These are phyloP conservation scores for Pristionchus fissidentatus DNA, from an alignment of 2,888 invertebrate species.

Conservation along the genomic window DNA sequence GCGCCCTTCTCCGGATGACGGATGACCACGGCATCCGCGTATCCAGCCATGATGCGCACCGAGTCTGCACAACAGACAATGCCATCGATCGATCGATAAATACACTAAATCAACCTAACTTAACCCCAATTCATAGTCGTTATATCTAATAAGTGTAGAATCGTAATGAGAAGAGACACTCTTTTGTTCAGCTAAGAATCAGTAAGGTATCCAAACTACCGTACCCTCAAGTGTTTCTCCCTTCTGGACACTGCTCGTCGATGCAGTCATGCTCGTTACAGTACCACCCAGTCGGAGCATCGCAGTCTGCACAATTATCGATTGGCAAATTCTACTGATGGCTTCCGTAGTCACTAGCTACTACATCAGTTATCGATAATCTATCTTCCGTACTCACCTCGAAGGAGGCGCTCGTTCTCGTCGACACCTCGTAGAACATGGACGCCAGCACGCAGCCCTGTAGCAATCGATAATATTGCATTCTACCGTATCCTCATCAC, in stretches of 20 bases:
- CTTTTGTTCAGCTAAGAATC: too few relatives aligned
- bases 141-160: background rate
- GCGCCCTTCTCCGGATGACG: conserved; percentile 94
- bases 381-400: conserved; percentile 78
- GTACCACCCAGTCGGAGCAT: conserved; percentile 95
- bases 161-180: too few relatives aligned
- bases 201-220: background rate
- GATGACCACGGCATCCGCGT: conserved; percentile 88
- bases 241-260: conserved; percentile 90
- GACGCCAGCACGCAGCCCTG: conserved; percentile 94
- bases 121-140: background rate
- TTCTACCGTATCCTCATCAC: background rate
- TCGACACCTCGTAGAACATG: conserved; percentile 97
- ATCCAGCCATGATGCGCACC: conserved; percentile 78
- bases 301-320: conserved; percentile 79
- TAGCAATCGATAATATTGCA: conserved; percentile 52
- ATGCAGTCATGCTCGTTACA: conserved; percentile 87
- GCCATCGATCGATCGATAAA: background rate
- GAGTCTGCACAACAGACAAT: conserved; percentile 77
- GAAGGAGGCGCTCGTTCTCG: conserved; percentile 95
- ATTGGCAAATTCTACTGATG: background rate
- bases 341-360: too few relatives aligned
- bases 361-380: background rate
- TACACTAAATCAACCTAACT: background rate
- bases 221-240: conserved; percentile 92